Base-by-base conservation (phyloP, 2,113 vertebrate genomes). In the Ammodytes marinus region DNA sequence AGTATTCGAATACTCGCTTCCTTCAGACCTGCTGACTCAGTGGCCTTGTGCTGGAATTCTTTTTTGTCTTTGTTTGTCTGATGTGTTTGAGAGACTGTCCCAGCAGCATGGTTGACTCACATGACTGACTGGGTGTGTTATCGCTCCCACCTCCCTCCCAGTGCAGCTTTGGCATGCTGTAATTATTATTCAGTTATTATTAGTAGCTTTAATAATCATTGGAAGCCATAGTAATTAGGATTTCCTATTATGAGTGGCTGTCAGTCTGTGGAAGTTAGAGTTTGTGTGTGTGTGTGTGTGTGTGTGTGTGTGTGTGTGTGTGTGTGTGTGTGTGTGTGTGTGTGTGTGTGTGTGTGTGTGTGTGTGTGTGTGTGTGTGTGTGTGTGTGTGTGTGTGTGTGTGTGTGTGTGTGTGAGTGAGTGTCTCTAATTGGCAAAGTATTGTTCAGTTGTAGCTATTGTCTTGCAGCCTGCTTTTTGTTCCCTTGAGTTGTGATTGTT, bases 141-240 rank as follows among this genome's bases (percentile, higher is more conserved):
- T 94, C 88, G 86, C 85, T 80, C 74, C 85, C 45, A 60, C 84
- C 68, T 68, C 72, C 49, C 69, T 86, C 82, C 65, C 75, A 68
- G 77, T 74, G 79, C 88, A 79, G 74, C 76, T 86, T 89, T 90
- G 93, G 86, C 93, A 91, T 69, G 82, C 76, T 92, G 91, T 92
- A 91, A 94, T 94, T 95, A 94, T 91, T 91, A 87, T 68, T 27
- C 83, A 86, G 91, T 94, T 94, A 93, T 94, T 95, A 94, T 91
- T 94, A 94, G 88, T 87, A 90, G 69, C 88, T 93, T 94, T 94
- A 92, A 93, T 93, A 91, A 93, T 91, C 86, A 86, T 81, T 86
- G 73, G 83, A 91, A 87, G 86, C 83, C 91, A 85, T 68, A 89
- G 91, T 94, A 94, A 94, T 95, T 93, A 90, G 84, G 81, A 87